These are phyloP conservation scores for Nematolebias whitei DNA, from an alignment of 2,113 vertebrate genomes.

Conservation along the genomic window DNA sequence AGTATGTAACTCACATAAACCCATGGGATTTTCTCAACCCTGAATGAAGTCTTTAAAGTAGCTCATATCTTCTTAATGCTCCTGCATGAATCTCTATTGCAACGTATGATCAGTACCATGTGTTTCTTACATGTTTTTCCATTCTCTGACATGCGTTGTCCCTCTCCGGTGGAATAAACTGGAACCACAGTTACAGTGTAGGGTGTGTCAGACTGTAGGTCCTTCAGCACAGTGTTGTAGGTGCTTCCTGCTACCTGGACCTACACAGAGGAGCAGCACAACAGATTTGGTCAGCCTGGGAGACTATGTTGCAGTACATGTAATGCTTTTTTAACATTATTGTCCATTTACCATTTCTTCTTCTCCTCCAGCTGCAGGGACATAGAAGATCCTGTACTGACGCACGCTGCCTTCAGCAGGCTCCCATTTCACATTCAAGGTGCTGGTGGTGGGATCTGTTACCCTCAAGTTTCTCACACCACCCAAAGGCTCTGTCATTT, in stretches of 20 bases:
- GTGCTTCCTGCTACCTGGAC: slow-evolving; percentile 89
- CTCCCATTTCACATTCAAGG: slow-evolving; percentile 92
- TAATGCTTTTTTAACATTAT: not conserved
- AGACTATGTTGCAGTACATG: not conserved
- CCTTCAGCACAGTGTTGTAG: slow-evolving; percentile 86
- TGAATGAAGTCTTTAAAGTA: not conserved
- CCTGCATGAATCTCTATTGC: not conserved
- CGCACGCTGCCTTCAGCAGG: slow-evolving; percentile 92
- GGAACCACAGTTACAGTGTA: slow-evolving; percentile 91
- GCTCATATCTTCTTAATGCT: not conserved
- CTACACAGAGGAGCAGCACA: slow-evolving; percentile 64
- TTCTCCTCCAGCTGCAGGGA: slow-evolving; percentile 83
- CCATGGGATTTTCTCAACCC: not conserved
- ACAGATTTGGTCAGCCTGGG: not conserved
- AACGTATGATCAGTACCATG: not conserved
- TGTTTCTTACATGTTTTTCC: slow-evolving; percentile 90
- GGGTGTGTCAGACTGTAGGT: slow-evolving; percentile 86
- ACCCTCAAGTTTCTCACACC: slow-evolving; percentile 90
- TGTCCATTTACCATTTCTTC: slow-evolving; percentile 87
- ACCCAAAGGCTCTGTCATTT: slow-evolving; percentile 87
- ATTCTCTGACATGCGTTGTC: slow-evolving; percentile 87
- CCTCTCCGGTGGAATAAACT: slow-evolving; percentile 88
- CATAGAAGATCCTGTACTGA: slow-evolving; percentile 90
- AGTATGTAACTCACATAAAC: not conserved
- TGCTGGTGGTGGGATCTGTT: slow-evolving; percentile 92